phyloP scores from a whole-genome alignment of 2,113 vertebrate genomes.

The Ginglymostoma cirratum region DNA sequence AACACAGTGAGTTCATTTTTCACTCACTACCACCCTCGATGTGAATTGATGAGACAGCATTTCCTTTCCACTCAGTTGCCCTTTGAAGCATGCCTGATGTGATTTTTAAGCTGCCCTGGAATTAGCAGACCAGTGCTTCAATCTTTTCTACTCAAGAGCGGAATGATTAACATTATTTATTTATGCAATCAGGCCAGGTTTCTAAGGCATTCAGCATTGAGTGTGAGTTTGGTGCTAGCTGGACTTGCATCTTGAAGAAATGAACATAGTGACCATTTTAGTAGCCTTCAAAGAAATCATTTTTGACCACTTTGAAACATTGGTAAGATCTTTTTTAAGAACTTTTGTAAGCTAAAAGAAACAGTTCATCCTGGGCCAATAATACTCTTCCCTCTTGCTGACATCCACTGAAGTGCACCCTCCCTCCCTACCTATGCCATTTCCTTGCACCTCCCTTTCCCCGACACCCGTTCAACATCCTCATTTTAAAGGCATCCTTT shows the following conservation, averaged over 20 bases:
- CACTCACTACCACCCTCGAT: not conserved
- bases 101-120: not conserved
- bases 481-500: not conserved
- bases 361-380: not conserved
- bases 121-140: not conserved
- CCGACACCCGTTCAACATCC: too few relatives aligned
- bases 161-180: not conserved
- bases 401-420: not conserved
- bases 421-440: too few relatives aligned
- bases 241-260: not conserved
- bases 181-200: not conserved
- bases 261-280: not conserved
- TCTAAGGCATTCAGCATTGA: not conserved
- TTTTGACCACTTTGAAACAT: not conserved
- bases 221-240: not conserved
- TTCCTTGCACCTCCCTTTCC: too few relatives aligned
- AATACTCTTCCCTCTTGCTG: not conserved
- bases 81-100: not conserved
- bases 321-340: not conserved
- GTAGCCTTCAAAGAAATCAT: not conserved
- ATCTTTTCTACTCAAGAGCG: not conserved
- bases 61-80: not conserved
- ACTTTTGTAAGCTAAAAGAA: not conserved
- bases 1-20: not conserved
- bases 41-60: not conserved